Evolutionary conservation across 1,140 invertebrate species (phyloP).

Genomic region (Lepidurus apus): DNA sequence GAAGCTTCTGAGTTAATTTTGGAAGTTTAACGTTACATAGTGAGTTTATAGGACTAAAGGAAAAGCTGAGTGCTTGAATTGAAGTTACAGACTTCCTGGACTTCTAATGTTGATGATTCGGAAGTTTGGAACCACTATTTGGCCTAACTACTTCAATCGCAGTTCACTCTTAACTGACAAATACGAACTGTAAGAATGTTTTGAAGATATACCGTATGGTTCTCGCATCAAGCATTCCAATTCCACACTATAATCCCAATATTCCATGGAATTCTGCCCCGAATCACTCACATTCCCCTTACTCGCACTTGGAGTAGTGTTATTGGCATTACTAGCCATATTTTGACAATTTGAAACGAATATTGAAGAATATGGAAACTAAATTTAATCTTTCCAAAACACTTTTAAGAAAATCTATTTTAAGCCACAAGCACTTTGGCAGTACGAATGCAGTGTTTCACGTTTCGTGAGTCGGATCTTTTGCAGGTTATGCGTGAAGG

Average conservation of each 20-base stretch:
- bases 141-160: no score
- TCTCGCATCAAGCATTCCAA: slow-evolving; percentile 66
- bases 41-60: no score
- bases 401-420: no score
- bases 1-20: no score
- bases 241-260: slow-evolving; percentile 75
- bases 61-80: no score
- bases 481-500: slow-evolving; percentile 19
- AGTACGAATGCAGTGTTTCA: background rate
- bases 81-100: no score
- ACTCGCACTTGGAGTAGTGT: background rate
- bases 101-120: no score
- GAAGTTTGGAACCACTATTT: no score
- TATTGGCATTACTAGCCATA: background rate
- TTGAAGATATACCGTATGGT: slow-evolving; percentile 4
- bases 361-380: no score
- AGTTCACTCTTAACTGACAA: background rate
- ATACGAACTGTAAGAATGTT: background rate
- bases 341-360: background rate
- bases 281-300: slow-evolving; percentile 26
- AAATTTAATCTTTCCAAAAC: no score
- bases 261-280: slow-evolving; percentile 61
- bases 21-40: no score
- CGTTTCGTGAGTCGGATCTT: background rate
- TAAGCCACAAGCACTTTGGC: no score